Evolutionary conservation across 2,888 invertebrate genomes (phyloP).

Genomic region (Pammene fasciana): DNA sequence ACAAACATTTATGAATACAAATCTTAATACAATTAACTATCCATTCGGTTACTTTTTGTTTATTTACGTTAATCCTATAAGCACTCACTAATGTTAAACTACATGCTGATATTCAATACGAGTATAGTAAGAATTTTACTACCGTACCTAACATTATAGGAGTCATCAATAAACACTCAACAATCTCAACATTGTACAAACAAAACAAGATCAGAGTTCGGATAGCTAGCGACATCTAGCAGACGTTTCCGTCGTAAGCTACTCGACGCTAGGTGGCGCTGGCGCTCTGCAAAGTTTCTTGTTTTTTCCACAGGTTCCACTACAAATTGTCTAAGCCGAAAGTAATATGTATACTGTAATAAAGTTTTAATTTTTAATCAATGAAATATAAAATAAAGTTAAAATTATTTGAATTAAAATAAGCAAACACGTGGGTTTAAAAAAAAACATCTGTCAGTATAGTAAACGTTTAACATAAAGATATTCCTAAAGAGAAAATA

Average conservation of each 20-base stretch:
- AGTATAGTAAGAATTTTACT: too few species aligned
- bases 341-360: background rate
- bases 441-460: too few species aligned
- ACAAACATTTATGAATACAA: too few species aligned
- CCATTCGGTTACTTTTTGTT: background rate
- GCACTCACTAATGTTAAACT: background rate
- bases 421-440: too few species aligned
- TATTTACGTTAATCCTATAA: background rate
- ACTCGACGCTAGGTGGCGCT: constrained; percentile 79
- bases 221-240: constrained; percentile 68
- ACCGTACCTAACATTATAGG: background rate
- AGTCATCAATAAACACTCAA: background rate
- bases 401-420: too few species aligned
- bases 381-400: background rate
- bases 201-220: constrained; percentile 11
- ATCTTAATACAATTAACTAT: too few species aligned
- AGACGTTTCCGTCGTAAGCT: constrained; percentile 53
- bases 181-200: too few species aligned
- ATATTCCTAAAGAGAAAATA: too few species aligned
- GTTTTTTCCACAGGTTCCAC: constrained; percentile 24
- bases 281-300: constrained; percentile 18
- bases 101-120: background rate
- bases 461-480: too few species aligned
- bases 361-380: background rate
- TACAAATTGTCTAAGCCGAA: background rate